Evolutionary conservation across 1,140 invertebrate genomes (phyloP).

Genomic region (Euura lappo): DNA sequence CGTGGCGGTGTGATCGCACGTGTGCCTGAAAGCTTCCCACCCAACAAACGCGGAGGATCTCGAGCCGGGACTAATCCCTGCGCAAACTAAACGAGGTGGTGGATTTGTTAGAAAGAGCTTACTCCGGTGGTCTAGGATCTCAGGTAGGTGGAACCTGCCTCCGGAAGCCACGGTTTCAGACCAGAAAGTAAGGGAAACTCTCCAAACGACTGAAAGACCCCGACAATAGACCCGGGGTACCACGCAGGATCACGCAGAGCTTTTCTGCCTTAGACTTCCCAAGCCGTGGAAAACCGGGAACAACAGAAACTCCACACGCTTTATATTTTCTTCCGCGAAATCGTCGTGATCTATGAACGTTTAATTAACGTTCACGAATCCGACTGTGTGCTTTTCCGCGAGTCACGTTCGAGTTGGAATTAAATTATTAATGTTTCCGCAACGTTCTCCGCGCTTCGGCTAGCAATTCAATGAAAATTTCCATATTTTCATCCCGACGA

Average conservation of each 20-base stretch:
- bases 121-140: neutral
- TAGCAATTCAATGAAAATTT: conserved; percentile 5
- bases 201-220: too few species aligned
- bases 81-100: conserved; percentile 59
- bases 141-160: neutral
- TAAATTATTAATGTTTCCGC: neutral
- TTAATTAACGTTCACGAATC: neutral
- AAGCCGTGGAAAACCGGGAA: neutral
- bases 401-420: neutral
- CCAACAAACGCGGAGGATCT: conserved; percentile 50
- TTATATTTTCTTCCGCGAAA: too few species aligned
- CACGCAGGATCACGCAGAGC: neutral
- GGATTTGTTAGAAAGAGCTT: conserved; percentile 62
- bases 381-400: neutral
- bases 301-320: neutral
- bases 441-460: neutral
- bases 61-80: conserved; percentile 45
- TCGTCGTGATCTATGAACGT: neutral
- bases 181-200: too few species aligned
- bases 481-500: neutral
- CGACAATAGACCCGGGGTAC: too few species aligned
- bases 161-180: neutral
- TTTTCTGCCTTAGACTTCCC: neutral
- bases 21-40: conserved; percentile 26
- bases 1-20: conserved; percentile 9